These are phyloP conservation scores for Pseudomyrmex pallidus DNA, from an alignment of 1,140 invertebrate genomes.

Conservation along the genomic window DNA sequence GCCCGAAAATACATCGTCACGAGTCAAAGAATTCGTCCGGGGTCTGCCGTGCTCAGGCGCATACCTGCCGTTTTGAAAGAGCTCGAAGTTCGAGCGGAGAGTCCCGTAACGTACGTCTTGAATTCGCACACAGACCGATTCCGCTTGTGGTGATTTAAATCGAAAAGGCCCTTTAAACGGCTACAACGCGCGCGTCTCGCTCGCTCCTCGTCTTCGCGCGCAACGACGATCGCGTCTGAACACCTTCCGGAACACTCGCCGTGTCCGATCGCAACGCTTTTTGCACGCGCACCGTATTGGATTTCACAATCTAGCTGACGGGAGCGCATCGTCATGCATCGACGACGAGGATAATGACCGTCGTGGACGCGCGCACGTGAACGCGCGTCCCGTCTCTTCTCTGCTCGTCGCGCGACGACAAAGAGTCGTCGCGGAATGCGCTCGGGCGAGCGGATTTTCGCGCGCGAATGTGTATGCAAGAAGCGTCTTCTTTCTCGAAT, in stretches of 20 bases:
- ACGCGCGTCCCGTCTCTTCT: not conserved
- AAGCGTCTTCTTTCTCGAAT: not conserved
- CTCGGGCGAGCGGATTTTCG: not conserved
- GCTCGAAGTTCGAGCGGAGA: too few relatives aligned
- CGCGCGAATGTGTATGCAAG: too few relatives aligned
- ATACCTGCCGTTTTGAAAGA: conserved; percentile 2
- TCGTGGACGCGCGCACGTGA: not conserved
- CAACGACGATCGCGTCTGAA: not conserved
- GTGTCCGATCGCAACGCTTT: not conserved
- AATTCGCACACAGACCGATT: not conserved
- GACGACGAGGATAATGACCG: conserved; percentile 32
- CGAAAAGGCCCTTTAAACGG: conserved; percentile 58
- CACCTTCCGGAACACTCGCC: conserved; percentile 1
- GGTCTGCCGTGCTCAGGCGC: conserved; percentile 38
- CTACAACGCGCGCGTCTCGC: not conserved
- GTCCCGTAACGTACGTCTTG: too few relatives aligned
- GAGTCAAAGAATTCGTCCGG: conserved; percentile 29
- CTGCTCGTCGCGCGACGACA: not conserved
- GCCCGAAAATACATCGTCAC: conserved; percentile 15
- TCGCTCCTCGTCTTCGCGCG: not conserved
- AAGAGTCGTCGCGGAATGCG: conserved; percentile 2
- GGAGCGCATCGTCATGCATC: not conserved
- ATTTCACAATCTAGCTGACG: conserved; percentile 35
- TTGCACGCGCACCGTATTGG: not conserved
- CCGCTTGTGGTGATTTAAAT: conserved; percentile 65